Conservation (phyloP, 2,113 vertebrate species). For the Panurus biarmicus region DNA sequence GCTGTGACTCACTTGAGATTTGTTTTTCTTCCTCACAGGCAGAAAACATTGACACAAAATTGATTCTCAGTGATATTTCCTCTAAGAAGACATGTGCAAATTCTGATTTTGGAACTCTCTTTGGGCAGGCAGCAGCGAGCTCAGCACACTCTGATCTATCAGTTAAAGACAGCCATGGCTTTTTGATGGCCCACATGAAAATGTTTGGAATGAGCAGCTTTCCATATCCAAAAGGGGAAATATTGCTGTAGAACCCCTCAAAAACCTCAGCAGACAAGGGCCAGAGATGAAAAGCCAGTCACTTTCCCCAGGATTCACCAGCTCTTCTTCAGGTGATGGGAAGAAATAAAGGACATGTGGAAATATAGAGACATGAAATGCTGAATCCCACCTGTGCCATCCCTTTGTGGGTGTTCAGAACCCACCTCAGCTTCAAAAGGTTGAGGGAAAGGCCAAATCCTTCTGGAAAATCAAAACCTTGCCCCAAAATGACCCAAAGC, state of each 20-base stretch:
- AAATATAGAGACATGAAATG: rapidly evolving
- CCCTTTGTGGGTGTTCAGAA: neutral
- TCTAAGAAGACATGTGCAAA: neutral
- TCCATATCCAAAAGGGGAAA: neutral
- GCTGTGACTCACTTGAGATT: neutral
- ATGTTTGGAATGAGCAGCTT: neutral
- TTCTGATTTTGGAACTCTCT: neutral
- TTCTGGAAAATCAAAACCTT: neutral
- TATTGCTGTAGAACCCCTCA: neutral
- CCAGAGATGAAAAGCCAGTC: neutral
- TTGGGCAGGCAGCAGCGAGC: neutral
- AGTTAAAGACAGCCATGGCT: neutral
- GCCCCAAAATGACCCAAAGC: neutral
- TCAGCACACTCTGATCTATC: neutral
- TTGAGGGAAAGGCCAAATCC: neutral
- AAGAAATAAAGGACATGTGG: neutral
- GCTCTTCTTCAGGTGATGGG: neutral
- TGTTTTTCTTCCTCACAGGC: neutral
- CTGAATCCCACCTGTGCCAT: no score
- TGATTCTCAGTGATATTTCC: neutral
- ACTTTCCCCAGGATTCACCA: neutral
- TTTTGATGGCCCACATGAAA: neutral
- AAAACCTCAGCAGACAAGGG: neutral
- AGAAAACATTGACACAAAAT: neutral
- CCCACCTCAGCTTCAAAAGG: neutral